Evolutionary conservation across 2,113 vertebrate species (phyloP).

Genomic region (Excalfactoria chinensis): DNA sequence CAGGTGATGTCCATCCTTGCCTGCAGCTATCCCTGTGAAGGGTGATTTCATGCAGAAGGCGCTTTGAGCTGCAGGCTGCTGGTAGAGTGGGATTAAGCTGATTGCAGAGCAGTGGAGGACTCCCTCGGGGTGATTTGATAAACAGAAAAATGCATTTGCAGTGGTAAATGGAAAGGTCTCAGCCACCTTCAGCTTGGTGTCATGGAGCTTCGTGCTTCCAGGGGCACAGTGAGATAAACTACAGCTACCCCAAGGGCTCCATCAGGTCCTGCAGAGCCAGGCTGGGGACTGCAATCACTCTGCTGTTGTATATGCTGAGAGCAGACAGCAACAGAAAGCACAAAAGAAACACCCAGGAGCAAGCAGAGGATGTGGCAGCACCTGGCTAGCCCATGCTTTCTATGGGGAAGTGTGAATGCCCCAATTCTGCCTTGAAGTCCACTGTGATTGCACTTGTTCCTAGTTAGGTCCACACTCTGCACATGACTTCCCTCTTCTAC

Average conservation of each 20-base stretch:
- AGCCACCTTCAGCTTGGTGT: neutral
- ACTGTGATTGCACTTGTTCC: neutral
- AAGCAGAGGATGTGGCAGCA: neutral
- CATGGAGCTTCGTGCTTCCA: neutral
- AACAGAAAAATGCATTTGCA: neutral
- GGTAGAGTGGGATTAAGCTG: neutral
- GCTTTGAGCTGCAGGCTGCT: neutral
- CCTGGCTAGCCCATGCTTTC: neutral
- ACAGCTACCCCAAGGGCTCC: neutral
- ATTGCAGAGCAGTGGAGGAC: neutral
- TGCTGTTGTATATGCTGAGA: neutral
- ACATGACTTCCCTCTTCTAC: neutral
- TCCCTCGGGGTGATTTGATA: accelerated
- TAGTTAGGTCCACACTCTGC: accelerated
- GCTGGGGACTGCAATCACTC: neutral
- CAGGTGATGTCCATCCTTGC: neutral
- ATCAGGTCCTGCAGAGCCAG: neutral
- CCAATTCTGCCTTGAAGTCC: neutral
- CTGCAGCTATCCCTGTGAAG: neutral
- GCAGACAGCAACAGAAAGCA: neutral
- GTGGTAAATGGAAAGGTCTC: neutral
- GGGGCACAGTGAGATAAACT: neutral
- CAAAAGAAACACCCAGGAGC: neutral
- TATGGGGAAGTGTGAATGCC: neutral
- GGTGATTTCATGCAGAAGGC: slow-evolving; percentile 11